phyloP scores from a whole-genome alignment of 1,140 invertebrate species.

The Drosophila paulistorum region DNA sequence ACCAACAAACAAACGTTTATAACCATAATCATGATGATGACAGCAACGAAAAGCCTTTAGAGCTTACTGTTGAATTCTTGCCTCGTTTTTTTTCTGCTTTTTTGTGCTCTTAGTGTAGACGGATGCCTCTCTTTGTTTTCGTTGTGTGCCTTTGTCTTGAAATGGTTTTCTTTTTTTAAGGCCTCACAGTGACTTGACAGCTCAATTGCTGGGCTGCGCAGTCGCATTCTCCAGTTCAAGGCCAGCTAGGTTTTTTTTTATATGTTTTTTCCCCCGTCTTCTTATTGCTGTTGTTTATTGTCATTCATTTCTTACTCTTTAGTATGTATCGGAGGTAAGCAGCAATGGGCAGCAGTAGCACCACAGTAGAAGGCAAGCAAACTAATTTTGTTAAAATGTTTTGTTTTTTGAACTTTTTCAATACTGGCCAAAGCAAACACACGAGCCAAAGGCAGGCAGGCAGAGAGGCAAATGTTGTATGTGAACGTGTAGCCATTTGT shows the following conservation, averaged over 20 bases:
- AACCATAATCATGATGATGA: constrained; percentile 3
- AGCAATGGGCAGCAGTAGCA: neutral
- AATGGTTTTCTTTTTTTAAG: constrained; percentile 20
- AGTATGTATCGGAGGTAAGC: constrained; percentile 5
- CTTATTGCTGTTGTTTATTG: constrained; percentile 1
- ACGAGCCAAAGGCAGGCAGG: no score
- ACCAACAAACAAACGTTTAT: constrained; percentile 7
- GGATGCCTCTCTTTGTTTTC: constrained; percentile 12
- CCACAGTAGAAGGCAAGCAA: constrained; percentile 20
- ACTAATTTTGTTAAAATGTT: constrained; percentile 71
- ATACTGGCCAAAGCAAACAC: constrained; percentile 48
- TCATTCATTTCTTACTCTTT: constrained; percentile 6
- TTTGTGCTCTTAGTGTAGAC: neutral
- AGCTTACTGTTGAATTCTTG: constrained; percentile 16
- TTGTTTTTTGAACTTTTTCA: constrained; percentile 50
- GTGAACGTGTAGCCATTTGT: constrained; percentile 52
- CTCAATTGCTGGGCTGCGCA: constrained; percentile 55
- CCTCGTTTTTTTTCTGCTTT: neutral
- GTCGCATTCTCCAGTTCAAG: constrained; percentile 54
- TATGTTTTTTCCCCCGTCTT: neutral
- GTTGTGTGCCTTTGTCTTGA: neutral
- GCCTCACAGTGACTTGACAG: constrained; percentile 43
- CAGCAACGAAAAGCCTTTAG: constrained; percentile 14
- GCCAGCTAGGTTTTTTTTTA: constrained; percentile 22
- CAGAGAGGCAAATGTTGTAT: constrained; percentile 21